Base-by-base conservation (phyloP, 2,888 invertebrate species). In the Caradrina kadenii region DNA sequence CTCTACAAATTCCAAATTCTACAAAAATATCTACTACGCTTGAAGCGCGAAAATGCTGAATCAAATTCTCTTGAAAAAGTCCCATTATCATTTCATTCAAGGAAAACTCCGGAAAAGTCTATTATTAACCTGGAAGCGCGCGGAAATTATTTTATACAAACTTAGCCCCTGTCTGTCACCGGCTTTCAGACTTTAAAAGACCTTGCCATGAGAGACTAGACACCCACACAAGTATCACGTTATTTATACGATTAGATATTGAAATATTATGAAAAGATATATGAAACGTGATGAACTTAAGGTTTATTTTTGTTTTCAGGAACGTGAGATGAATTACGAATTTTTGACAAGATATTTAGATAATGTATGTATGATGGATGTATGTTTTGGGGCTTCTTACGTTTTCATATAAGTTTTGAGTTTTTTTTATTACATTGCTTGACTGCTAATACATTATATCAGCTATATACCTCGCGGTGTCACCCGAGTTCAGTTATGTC, bases 101-200 rank as follows among this genome's bases (percentile, higher is more conserved):
- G 6, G n/a, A 11, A 13, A 56, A 19, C 17, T 22, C 45, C 45
- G 26, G 55, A 73, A 66, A 21, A 5, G n/a, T 0, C 45, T 21
- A 56, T 52, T 56, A 65, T 73, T 65, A 50, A 4, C 26, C 22
- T 21, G 22, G 10, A 11, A 73, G 45, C 1, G 19, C 6, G 7
- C 13, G 19, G 15, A 21, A 73, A 65, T 73, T 26, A 45, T 52
- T 52, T 65, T n/a, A 11, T 8, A 22, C 21, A n/a, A 35, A 22
- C 17, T 50, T 42, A 42, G 42, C 8, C n/a, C 13, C 22, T 8
- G 8, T 53, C 8, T 53, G 17, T 13, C 1, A 8, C 11, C 1
- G 26, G 11, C 13, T 13, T 55, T 42, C 5, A 55, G 31, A 35
- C 49, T 55, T 21, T 1, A 42, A 60, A 17, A 22, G 71, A 7